These are phyloP conservation scores for Drosophila kurseongensis DNA, from an alignment of 1,140 invertebrate genomes.

Conservation along the genomic window DNA sequence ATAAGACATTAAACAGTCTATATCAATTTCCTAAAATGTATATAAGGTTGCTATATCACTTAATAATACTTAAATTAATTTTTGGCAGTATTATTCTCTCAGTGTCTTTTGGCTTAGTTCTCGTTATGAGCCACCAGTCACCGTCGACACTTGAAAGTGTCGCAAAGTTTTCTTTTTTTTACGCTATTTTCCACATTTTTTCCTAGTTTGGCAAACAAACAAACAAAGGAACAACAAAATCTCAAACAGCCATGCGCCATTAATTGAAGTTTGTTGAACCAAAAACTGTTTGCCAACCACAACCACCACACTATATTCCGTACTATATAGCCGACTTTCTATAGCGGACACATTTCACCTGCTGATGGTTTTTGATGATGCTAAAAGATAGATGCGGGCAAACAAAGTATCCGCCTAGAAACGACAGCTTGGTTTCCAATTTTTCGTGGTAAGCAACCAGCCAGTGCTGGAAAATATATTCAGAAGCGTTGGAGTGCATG, in stretches of 20 bases:
- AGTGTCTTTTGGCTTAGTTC: conserved; percentile 34
- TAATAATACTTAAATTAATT: too few relatives aligned
- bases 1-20: too few relatives aligned
- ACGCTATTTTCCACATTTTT: conserved; percentile 19
- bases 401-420: conserved; percentile 14
- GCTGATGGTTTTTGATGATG: conserved; percentile 34
- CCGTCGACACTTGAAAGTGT: conserved; percentile 72
- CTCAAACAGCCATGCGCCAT: conserved; percentile 59
- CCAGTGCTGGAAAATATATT: conserved; percentile 34
- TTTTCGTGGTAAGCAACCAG: conserved; percentile 6
- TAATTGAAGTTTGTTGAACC: conserved; percentile 81
- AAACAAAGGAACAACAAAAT: conserved; percentile 64
- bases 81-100: neutral
- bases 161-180: conserved; percentile 52
- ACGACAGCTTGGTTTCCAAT: conserved; percentile 30
- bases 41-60: too few relatives aligned
- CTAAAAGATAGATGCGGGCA: conserved; percentile 28
- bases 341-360: conserved; percentile 24
- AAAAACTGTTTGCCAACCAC: conserved; percentile 66
- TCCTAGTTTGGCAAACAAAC: conserved; percentile 49
- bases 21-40: too few relatives aligned
- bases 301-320: neutral
- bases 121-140: conserved; percentile 53
- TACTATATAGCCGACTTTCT: conserved; percentile 14
- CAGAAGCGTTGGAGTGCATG: conserved; percentile 21